Percentiles rank a stretch among this genome's conserved stretches.
Conservation (phyloP, 2,113 vertebrate genomes). For the Antennarius striatus region DNA sequence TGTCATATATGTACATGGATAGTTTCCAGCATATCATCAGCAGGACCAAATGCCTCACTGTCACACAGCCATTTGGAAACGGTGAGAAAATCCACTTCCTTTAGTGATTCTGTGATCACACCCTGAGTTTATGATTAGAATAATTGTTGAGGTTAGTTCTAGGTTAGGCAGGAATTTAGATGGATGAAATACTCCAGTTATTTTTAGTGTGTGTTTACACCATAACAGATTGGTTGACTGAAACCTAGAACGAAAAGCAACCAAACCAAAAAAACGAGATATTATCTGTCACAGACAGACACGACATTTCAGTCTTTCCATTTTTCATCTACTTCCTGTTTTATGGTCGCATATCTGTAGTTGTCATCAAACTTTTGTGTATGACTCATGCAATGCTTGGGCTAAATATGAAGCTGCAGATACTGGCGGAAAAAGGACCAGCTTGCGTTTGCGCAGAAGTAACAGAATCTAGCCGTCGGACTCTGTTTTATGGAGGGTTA, state of each 20-base stretch:
- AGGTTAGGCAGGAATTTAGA: constrained; percentile 40
- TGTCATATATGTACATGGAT: constrained; percentile 10
- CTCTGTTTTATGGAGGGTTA: not conserved
- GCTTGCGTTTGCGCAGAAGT: not conserved
- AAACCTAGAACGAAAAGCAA: constrained; percentile 7
- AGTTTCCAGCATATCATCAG: constrained; percentile 43
- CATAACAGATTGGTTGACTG: constrained; percentile 13
- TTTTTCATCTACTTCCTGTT: not conserved
- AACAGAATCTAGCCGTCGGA: not conserved
- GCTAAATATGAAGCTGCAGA: no score
- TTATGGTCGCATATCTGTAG: not conserved
- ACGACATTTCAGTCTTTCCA: not conserved
- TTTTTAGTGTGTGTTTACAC: constrained; percentile 15
- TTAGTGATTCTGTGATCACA: constrained; percentile 67
- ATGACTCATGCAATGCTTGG: no score
- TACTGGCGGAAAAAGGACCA: no score
- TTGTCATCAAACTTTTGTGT: not conserved
- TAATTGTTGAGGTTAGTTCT: constrained; percentile 37
- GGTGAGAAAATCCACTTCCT: constrained; percentile 50
- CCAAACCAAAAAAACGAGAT: not conserved
- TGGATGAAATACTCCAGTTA: constrained; percentile 19
- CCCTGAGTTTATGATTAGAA: constrained; percentile 60
- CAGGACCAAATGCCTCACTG: constrained; percentile 51
- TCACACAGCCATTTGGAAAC: constrained; percentile 60
- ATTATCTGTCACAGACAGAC: not conserved